A percentile compares a stretch with the other conserved stretches of the same genome.
phyloP scores from a whole-genome alignment of 2,797 vertebrate genomes.

The Melopsittacus undulatus region DNA sequence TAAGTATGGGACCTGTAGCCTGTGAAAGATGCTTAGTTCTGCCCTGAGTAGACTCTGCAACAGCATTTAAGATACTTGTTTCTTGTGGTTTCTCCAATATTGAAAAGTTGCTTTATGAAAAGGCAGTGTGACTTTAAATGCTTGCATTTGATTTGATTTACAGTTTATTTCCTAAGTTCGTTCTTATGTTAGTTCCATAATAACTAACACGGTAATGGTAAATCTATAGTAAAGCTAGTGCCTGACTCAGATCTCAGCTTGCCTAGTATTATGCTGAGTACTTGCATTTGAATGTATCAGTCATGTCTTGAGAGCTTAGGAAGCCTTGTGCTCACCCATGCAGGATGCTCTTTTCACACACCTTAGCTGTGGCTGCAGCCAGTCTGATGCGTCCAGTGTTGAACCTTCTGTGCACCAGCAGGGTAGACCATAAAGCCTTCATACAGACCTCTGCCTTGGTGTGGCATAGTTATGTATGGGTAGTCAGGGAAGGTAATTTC shows the following conservation, averaged over 20 bases:
- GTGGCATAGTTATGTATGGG: not conserved
- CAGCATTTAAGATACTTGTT: not conserved
- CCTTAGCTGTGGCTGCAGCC: not conserved
- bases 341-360: not conserved
- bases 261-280: not conserved
- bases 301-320: not conserved
- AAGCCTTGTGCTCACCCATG: fast-evolving
- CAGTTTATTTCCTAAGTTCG: not conserved
- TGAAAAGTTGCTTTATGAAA: not conserved
- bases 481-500: not conserved
- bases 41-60: not conserved
- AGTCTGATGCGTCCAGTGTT: not conserved
- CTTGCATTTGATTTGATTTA: not conserved
- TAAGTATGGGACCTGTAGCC: fast-evolving
- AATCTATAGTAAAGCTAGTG: not conserved
- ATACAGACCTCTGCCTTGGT: not conserved
- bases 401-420: not conserved
- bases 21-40: not conserved
- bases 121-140: not conserved
- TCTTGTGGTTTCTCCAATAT: not conserved
- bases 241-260: not conserved
- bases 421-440: not conserved
- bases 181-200: not conserved
- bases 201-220: not conserved
- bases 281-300: not conserved